A percentile compares a stretch with the other conserved stretches of the same genome.
These are phyloP conservation scores for Spisula solida DNA, from an alignment of 2,888 invertebrate species.

Conservation along the genomic window DNA sequence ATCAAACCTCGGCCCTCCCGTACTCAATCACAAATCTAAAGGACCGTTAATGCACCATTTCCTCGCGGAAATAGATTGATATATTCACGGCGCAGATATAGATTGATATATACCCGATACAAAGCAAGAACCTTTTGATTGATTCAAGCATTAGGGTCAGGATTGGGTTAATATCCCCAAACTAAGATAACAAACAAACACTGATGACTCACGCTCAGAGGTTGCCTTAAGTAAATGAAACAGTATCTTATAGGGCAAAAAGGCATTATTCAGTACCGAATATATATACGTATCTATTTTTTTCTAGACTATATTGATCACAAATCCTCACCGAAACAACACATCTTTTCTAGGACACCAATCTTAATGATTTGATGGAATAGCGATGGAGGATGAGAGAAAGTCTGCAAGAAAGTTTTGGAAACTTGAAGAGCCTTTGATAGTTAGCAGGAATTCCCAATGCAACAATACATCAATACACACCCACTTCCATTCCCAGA, in stretches of 20 bases:
- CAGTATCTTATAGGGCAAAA: neutral
- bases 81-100: no score
- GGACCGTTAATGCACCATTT: no score
- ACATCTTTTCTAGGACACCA: neutral
- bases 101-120: no score
- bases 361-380: slow-evolving; percentile 19
- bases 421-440: slow-evolving; percentile 1
- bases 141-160: no score
- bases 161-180: no score
- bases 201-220: no score
- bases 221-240: no score
- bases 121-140: no score
- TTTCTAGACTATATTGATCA: slow-evolving; percentile 20
- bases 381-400: neutral
- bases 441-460: neutral
- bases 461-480: neutral
- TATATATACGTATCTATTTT: neutral
- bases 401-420: slow-evolving; percentile 13
- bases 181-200: no score
- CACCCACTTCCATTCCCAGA: neutral
- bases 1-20: no score
- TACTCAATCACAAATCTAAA: no score
- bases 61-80: no score
- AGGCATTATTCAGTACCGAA: neutral
- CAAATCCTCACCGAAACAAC: slow-evolving; percentile 4